Conservation (phyloP, 2,888 invertebrate species). For the Tachina lurida region DNA sequence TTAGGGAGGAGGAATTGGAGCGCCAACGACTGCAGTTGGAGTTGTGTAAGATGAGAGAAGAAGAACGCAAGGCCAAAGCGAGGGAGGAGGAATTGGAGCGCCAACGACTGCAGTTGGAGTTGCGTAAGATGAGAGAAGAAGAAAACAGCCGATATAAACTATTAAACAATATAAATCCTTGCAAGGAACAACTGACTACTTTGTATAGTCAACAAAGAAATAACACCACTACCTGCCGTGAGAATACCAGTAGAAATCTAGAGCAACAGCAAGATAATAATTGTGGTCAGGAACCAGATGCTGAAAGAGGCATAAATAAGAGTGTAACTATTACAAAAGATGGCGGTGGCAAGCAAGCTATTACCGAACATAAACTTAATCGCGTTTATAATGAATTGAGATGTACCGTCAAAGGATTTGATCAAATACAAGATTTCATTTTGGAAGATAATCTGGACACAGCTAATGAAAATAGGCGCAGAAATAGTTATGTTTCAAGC, state of each 20-base stretch:
- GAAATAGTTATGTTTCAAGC: background rate
- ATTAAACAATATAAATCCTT: constrained; percentile 29
- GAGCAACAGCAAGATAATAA: background rate
- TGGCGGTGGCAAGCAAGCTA: too few relatives aligned
- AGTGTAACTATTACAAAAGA: background rate
- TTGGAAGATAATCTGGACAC: background rate
- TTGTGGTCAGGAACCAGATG: background rate
- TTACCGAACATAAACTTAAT: constrained; percentile 8
- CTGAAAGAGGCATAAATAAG: background rate
- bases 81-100: constrained; percentile 1
- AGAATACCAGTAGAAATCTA: background rate
- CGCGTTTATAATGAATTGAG: constrained; percentile 62
- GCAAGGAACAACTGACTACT: constrained; percentile 20
- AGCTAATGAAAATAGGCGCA: background rate
- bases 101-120: constrained; percentile 2
- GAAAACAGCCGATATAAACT: constrained; percentile 41
- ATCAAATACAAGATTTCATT: constrained; percentile 67
- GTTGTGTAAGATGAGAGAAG: background rate
- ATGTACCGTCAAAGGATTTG: constrained; percentile 71
- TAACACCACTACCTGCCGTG: background rate
- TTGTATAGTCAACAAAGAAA: constrained; percentile 27
- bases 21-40: constrained; percentile 1
- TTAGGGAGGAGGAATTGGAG: background rate
- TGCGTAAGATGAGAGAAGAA: background rate
- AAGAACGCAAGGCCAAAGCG: constrained; percentile 29